Conservation (phyloP, 2,797 vertebrate genomes). For the Nannoperca obscura region DNA sequence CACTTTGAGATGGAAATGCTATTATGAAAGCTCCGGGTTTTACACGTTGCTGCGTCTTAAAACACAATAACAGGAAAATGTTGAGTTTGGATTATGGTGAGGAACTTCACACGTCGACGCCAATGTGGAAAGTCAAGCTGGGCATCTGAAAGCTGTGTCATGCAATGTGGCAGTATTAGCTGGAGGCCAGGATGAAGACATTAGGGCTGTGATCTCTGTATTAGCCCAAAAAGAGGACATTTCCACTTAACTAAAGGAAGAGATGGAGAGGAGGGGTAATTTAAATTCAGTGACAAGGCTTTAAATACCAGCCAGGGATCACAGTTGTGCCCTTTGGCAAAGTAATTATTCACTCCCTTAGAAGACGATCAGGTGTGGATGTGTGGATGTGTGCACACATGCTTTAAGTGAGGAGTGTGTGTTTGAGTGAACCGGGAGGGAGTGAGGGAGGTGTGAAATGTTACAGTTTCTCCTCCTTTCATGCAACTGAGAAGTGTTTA, state of each 20-base stretch:
- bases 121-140: slow-evolving; percentile 46
- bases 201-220: slow-evolving; percentile 73
- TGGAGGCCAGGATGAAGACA: slow-evolving; percentile 60
- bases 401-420: slow-evolving; percentile 38
- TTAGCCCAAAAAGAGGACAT: slow-evolving; percentile 75
- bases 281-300: slow-evolving; percentile 85
- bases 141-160: slow-evolving; percentile 19
- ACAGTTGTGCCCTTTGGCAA: slow-evolving; percentile 84
- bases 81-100: slow-evolving; percentile 8
- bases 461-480: slow-evolving; percentile 74
- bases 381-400: slow-evolving; percentile 22
- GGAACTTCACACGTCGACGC: neutral
- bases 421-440: slow-evolving; percentile 44
- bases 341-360: slow-evolving; percentile 85
- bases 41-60: neutral
- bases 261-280: slow-evolving; percentile 74
- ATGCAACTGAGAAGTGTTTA: slow-evolving; percentile 74
- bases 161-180: slow-evolving; percentile 46
- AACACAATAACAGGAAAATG: slow-evolving; percentile 22
- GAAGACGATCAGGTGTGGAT: slow-evolving; percentile 73
- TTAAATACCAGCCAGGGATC: slow-evolving; percentile 86
- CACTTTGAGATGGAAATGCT: slow-evolving; percentile 22
- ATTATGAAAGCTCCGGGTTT: slow-evolving; percentile 8
- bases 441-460: slow-evolving; percentile 73
- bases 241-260: slow-evolving; percentile 80